A percentile compares a stretch with the other conserved stretches of the same genome.
phyloP scores from a whole-genome alignment of 2,888 invertebrate species.

The Augiades crinisus region DNA sequence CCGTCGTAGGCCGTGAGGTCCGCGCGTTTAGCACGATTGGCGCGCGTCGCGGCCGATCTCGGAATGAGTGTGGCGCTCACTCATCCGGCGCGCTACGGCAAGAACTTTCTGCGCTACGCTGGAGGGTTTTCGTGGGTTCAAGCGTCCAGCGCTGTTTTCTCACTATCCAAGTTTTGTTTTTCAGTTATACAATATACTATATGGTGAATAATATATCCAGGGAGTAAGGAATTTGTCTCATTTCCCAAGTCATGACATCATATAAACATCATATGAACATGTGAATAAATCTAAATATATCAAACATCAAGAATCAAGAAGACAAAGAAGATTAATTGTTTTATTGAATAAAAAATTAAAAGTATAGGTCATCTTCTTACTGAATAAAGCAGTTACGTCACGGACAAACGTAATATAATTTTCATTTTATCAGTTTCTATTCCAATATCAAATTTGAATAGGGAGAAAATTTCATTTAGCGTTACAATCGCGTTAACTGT shows the following conservation, averaged over 20 bases:
- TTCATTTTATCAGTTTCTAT: neutral
- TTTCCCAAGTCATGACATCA: too few species aligned
- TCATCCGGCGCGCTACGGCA: conserved; percentile 7
- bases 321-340: too few species aligned
- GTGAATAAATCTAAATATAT: too few species aligned
- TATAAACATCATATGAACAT: too few species aligned
- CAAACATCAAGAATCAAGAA: too few species aligned
- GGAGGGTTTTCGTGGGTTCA: neutral
- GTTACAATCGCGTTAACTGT: conserved; percentile 18
- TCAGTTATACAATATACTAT: neutral
- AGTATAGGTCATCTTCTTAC: too few species aligned
- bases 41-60: conserved; percentile 29
- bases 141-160: neutral
- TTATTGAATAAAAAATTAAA: too few species aligned
- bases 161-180: neutral
- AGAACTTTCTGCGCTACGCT: neutral
- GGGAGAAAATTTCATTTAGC: neutral
- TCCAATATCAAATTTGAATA: neutral
- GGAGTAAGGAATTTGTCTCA: too few species aligned
- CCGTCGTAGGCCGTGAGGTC: conserved; percentile 14
- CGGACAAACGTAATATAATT: neutral
- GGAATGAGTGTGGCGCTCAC: conserved; percentile 31
- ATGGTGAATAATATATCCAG: neutral
- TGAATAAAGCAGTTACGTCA: neutral
- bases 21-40: neutral